These are phyloP conservation scores for Caenorhabditis elegans DNA, from an alignment of 1,140 invertebrate species.

Conservation along the genomic window WBcel235 BX284602.5:11713501-11714000, in stretches of 20 bases:
- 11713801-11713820: conserved; percentile 25
- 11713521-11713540: too few species aligned
- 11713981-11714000: too few species aligned
- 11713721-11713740: conserved; percentile 21
- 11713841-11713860: not conserved
- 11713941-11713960: not conserved
- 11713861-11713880: not conserved
- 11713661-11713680: not conserved
- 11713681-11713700: conserved; percentile 8
- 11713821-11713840: not conserved
- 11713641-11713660: not conserved
- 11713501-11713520: not conserved
- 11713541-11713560: too few species aligned
- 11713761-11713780: not conserved
- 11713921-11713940: too few species aligned
- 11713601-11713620: conserved; percentile 1
- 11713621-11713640: not conserved
- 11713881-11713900: too few species aligned
- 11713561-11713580: too few species aligned
- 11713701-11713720: conserved; percentile 5
- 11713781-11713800: not conserved
- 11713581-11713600: not conserved
- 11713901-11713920: too few species aligned
- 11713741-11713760: conserved; percentile 13
- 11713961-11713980: too few species aligned